phyloP scores from a whole-genome alignment of 1,140 invertebrate genomes.

The Mycetomoellerius zeteki region DNA sequence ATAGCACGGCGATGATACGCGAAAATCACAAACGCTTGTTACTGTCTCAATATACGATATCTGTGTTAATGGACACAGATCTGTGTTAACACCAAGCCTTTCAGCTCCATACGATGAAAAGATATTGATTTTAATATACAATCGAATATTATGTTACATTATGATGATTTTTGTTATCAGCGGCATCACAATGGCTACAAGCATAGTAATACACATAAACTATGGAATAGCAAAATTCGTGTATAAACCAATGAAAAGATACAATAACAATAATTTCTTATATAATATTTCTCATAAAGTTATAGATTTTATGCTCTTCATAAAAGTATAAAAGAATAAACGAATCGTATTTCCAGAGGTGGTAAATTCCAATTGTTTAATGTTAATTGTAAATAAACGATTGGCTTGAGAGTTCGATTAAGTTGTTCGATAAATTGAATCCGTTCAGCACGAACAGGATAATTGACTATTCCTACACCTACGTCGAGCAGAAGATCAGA shows the following conservation, averaged over 20 bases:
- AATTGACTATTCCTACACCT: slow-evolving; percentile 42
- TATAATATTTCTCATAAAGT: not conserved
- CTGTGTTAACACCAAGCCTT: not conserved
- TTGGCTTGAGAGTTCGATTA: slow-evolving; percentile 13
- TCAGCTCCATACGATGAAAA: slow-evolving; percentile 3
- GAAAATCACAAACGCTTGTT: slow-evolving; percentile 35
- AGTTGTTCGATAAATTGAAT: slow-evolving; percentile 54
- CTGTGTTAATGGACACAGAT: slow-evolving; percentile 17
- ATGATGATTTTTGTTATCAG: not conserved
- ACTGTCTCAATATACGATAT: not conserved
- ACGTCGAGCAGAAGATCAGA: slow-evolving; percentile 11
- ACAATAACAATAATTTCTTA: not conserved
- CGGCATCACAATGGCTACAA: not conserved
- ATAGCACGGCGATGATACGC: slow-evolving; percentile 34
- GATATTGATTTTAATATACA: slow-evolving; percentile 27
- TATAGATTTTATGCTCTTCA: not conserved
- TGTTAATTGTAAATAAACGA: no score
- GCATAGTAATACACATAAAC: slow-evolving; percentile 24
- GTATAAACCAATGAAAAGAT: not conserved
- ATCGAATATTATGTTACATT: slow-evolving; percentile 3
- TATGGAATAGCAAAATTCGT: not conserved
- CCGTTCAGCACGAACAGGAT: slow-evolving; percentile 25
- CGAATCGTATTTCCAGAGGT: not conserved
- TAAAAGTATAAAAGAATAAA: not conserved
- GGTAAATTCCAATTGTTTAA: slow-evolving; percentile 19